A percentile compares a stretch with the other conserved stretches of the same genome.
phyloP scores from a whole-genome alignment of 2,888 invertebrate species.

The Acleris emargana region DNA sequence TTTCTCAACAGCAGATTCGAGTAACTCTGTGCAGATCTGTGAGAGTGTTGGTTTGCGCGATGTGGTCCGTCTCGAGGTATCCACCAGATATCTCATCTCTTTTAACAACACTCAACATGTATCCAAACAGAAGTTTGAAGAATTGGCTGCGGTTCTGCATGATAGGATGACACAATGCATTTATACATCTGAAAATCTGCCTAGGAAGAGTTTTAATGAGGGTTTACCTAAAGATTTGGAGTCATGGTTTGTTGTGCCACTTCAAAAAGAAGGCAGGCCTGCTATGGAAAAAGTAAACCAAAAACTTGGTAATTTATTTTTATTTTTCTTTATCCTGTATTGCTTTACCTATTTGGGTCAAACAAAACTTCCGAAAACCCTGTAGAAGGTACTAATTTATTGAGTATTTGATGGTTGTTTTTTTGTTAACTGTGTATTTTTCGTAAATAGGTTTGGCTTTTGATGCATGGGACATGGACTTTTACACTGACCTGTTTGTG shows the following conservation, averaged over 20 bases:
- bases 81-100: conserved; percentile 89
- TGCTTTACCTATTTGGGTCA: not conserved
- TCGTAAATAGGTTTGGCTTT: conserved; percentile 90
- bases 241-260: conserved; percentile 92
- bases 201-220: conserved; percentile 87
- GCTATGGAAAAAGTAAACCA: conserved; percentile 93
- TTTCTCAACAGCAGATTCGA: conserved; percentile 97
- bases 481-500: conserved; percentile 93
- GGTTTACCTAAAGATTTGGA: conserved; percentile 85
- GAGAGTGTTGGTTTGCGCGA: conserved; percentile 90
- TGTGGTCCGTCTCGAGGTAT: conserved; percentile 92
- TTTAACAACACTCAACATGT: conserved; percentile 68
- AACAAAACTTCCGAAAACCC: too few relatives aligned
- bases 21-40: conserved; percentile 97
- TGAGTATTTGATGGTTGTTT: not conserved
- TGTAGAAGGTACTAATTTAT: too few relatives aligned
- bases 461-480: conserved; percentile 95
- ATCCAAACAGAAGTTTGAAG: conserved; percentile 63
- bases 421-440: conserved; percentile 2
- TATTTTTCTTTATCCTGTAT: not conserved
- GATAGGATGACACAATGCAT: conserved; percentile 97
- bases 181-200: conserved; percentile 87
- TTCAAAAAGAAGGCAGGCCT: conserved; percentile 88
- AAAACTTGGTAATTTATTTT: conserved; percentile 84
- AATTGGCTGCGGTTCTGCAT: conserved; percentile 86